Conservation (phyloP, 2,888 invertebrate genomes). For the Frankliniella intonsa region DNA sequence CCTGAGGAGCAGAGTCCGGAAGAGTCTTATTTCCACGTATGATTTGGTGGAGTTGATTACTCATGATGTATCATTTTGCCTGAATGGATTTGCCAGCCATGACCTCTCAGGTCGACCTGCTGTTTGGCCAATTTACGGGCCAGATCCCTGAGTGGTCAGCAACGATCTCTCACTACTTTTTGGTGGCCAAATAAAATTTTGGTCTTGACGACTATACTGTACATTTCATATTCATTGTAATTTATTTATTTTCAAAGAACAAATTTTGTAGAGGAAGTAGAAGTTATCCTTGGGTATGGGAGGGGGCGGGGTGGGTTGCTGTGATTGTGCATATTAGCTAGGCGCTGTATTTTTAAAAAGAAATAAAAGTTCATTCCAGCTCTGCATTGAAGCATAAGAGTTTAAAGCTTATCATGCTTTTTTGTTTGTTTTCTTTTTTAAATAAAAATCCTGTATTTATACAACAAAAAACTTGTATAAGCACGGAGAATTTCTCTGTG, state of each 20-base stretch:
- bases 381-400: too few species aligned
- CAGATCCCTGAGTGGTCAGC: neutral
- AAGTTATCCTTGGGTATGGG: neutral
- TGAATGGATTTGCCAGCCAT: neutral
- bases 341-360: too few species aligned
- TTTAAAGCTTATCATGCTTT: too few species aligned
- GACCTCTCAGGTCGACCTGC: neutral
- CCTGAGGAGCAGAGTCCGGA: neutral
- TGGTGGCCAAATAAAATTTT: neutral
- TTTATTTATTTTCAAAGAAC: conserved; percentile 16
- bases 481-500: too few species aligned
- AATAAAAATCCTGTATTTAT: too few species aligned
- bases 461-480: too few species aligned
- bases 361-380: too few species aligned
- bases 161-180: neutral
- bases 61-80: neutral
- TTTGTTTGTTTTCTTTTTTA: too few species aligned
- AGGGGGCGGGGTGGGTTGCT: neutral
- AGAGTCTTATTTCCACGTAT: neutral
- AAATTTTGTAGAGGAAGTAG: neutral
- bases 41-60: neutral
- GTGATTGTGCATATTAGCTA: too few species aligned
- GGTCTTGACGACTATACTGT: conserved; percentile 1
- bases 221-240: conserved; percentile 25
- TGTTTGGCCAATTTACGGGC: too few species aligned